These are phyloP conservation scores for Ptychoptera contaminata DNA, from an alignment of 2,888 invertebrate species.

Conservation along the genomic window DNA sequence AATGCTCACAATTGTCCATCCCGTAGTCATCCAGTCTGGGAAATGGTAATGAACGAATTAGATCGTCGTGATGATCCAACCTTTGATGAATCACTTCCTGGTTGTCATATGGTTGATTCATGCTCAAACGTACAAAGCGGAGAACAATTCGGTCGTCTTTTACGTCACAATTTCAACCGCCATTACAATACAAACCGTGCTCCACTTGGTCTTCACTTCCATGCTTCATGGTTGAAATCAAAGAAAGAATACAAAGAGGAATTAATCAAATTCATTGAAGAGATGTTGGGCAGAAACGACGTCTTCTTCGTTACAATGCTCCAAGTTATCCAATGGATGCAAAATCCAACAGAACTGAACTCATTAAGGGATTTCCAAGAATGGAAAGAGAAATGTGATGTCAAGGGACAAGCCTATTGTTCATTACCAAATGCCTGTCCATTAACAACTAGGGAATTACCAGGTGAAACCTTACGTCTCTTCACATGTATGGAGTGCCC, in stretches of 20 bases:
- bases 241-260: slow-evolving; percentile 87
- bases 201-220: slow-evolving; percentile 83
- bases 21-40: slow-evolving; percentile 85
- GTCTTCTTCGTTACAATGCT: slow-evolving; percentile 87
- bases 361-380: slow-evolving; percentile 80
- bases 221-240: slow-evolving; percentile 88
- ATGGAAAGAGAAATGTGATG: slow-evolving; percentile 92
- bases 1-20: slow-evolving; percentile 89
- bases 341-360: slow-evolving; percentile 77
- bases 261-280: slow-evolving; percentile 83
- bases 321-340: slow-evolving; percentile 92
- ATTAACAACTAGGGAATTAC: slow-evolving; percentile 73
- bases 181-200: slow-evolving; percentile 88
- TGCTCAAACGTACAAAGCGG: slow-evolving; percentile 86
- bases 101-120: slow-evolving; percentile 89
- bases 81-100: slow-evolving; percentile 82
- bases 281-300: slow-evolving; percentile 75
- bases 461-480: slow-evolving; percentile 79
- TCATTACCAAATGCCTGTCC: slow-evolving; percentile 85
- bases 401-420: slow-evolving; percentile 85
- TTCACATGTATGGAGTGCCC: slow-evolving; percentile 95
- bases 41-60: slow-evolving; percentile 91
- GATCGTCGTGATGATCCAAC: slow-evolving; percentile 87
- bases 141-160: slow-evolving; percentile 75
- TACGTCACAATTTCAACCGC: slow-evolving; percentile 88